Conservation (phyloP, 2,888 invertebrate species). For the Antitype chi region DNA sequence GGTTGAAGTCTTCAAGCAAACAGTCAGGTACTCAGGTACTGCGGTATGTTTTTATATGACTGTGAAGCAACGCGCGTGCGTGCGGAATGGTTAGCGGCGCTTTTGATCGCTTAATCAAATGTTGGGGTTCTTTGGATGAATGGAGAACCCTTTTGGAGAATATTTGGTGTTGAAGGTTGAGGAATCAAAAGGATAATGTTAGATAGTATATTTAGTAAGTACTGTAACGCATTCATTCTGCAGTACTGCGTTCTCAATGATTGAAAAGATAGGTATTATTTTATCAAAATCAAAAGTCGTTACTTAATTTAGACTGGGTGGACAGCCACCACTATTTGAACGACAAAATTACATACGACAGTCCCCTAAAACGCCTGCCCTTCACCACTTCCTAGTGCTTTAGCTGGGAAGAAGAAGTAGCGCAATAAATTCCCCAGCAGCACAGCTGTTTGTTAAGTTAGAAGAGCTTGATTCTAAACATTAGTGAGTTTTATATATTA, state of each 20-base stretch:
- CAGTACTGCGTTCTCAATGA: background rate
- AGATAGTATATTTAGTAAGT: no score
- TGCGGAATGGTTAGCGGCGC: conserved; percentile 62
- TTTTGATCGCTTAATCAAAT: conserved; percentile 73
- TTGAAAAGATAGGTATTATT: background rate
- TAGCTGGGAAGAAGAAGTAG: no score
- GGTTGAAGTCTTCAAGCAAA: conserved; percentile 27
- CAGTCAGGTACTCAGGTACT: conserved; percentile 9
- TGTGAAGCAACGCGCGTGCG: conserved; percentile 67
- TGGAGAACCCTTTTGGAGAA: conserved; percentile 28
- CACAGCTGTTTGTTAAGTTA: no score
- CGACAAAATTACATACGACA: no score
- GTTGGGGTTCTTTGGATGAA: conserved; percentile 55
- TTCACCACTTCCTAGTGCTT: no score
- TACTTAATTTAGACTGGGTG: no score
- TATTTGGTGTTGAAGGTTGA: background rate
- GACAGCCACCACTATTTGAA: no score
- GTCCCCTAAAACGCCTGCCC: no score
- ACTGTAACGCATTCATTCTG: background rate
- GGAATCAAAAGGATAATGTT: background rate
- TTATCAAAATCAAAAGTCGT: background rate
- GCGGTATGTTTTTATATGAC: conserved; percentile 57
- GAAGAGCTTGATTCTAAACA: no score
- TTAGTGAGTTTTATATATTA: no score
- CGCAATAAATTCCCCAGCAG: no score